phyloP scores from a whole-genome alignment of 2,797 vertebrate species.

The Anguilla obscura region DNA sequence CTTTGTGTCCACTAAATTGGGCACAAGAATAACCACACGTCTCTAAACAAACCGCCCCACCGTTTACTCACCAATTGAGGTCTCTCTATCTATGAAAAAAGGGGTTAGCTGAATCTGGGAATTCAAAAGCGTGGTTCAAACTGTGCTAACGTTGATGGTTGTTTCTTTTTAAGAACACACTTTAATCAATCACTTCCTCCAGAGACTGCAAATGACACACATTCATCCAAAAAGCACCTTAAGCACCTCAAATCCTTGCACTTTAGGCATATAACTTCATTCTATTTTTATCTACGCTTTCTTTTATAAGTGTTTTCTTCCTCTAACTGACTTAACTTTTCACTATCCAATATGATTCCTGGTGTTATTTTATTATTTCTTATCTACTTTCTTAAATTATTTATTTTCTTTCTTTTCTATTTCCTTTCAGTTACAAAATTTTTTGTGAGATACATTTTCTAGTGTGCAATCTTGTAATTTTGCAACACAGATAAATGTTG shows the following conservation, averaged over 20 bases:
- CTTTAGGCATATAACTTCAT: not conserved
- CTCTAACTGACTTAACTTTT: too few species aligned
- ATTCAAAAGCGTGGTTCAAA: not conserved
- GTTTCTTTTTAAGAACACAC: not conserved
- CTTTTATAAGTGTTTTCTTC: not conserved
- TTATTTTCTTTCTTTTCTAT: not conserved
- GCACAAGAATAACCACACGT: conserved; percentile 10
- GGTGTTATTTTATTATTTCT: not conserved
- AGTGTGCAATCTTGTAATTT: not conserved
- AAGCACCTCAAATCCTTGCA: not conserved
- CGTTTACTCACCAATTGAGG: not conserved
- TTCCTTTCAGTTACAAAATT: not conserved
- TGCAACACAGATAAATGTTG: not conserved
- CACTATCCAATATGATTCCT: not conserved
- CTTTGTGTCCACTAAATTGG: conserved; percentile 14
- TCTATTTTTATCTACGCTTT: not conserved
- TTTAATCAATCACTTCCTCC: conserved; percentile 11
- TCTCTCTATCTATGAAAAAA: not conserved
- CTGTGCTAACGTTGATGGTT: not conserved
- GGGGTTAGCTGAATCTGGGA: not conserved
- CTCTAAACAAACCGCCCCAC: conserved; percentile 1
- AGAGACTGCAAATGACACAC: not conserved
- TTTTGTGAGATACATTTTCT: not conserved
- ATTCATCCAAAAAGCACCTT: not conserved
- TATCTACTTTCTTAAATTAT: not conserved